Conservation (phyloP, 2,888 invertebrate species). For the Oxytorus armatus region DNA sequence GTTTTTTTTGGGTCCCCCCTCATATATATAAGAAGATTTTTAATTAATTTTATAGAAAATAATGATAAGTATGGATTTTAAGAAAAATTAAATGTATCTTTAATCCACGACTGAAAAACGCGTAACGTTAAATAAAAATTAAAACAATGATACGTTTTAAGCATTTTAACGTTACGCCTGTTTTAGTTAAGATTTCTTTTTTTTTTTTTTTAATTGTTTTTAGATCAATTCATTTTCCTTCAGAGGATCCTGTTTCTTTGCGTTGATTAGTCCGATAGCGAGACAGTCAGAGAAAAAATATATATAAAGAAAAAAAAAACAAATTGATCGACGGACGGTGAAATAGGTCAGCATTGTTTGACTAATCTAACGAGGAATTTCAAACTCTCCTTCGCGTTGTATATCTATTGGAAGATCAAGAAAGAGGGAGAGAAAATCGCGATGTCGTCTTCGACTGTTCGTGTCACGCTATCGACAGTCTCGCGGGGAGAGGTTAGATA, state of each 20-base stretch:
- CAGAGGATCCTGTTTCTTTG: neutral
- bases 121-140: too few relatives aligned
- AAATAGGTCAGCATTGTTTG: conserved; percentile 10
- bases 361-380: neutral
- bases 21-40: too few relatives aligned
- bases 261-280: neutral
- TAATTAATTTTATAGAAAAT: too few relatives aligned
- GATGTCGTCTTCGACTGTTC: conserved; percentile 43
- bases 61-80: too few relatives aligned
- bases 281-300: neutral
- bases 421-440: conserved; percentile 19
- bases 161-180: too few relatives aligned
- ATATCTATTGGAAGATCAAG: neutral
- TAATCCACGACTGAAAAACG: too few relatives aligned
- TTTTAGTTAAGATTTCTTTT: too few relatives aligned
- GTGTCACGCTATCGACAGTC: conserved; percentile 61
- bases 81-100: too few relatives aligned
- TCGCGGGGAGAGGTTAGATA: conserved; percentile 75
- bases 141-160: too few relatives aligned
- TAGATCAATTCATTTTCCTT: too few relatives aligned
- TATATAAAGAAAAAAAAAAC: neutral
- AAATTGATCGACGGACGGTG: neutral
- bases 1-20: too few relatives aligned
- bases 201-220: too few relatives aligned
- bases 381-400: neutral